Conservation (phyloP, 2,113 vertebrate genomes). For the Pelvicachromis taeniatus region DNA sequence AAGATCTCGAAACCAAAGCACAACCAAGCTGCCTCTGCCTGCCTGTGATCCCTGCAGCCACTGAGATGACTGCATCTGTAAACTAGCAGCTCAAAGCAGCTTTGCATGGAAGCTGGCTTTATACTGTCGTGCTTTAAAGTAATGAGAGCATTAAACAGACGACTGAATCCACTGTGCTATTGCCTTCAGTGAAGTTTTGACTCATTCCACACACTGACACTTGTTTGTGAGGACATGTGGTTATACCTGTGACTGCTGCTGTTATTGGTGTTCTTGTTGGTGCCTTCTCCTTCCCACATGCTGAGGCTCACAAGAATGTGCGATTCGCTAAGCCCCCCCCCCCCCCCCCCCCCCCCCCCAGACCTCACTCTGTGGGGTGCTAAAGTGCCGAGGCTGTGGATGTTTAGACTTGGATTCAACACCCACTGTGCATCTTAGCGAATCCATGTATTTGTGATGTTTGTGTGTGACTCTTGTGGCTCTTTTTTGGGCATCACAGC, state of each 20-base stretch:
- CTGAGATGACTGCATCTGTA: background rate
- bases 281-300: slow-evolving; percentile 18
- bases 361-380: slow-evolving; percentile 47
- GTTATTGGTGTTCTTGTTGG: background rate
- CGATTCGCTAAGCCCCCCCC: slow-evolving; percentile 51
- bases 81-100: background rate
- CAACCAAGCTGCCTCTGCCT: background rate
- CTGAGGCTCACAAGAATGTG: slow-evolving; percentile 34
- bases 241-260: slow-evolving; percentile 8
- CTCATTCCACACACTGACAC: background rate
- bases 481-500: background rate
- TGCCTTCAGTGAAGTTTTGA: background rate
- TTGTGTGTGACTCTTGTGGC: background rate
- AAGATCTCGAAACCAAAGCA: background rate
- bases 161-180: background rate
- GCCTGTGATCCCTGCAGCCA: background rate
- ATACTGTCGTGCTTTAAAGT: background rate
- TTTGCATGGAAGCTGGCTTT: background rate
- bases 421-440: slow-evolving; percentile 30
- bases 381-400: slow-evolving; percentile 55
- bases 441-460: background rate
- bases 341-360: slow-evolving; percentile 32
- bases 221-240: background rate
- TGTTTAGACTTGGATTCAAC: slow-evolving; percentile 47
- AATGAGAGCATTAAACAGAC: background rate